Base-by-base conservation (phyloP, 2,113 vertebrate genomes). In the Smithornis capensis region DNA sequence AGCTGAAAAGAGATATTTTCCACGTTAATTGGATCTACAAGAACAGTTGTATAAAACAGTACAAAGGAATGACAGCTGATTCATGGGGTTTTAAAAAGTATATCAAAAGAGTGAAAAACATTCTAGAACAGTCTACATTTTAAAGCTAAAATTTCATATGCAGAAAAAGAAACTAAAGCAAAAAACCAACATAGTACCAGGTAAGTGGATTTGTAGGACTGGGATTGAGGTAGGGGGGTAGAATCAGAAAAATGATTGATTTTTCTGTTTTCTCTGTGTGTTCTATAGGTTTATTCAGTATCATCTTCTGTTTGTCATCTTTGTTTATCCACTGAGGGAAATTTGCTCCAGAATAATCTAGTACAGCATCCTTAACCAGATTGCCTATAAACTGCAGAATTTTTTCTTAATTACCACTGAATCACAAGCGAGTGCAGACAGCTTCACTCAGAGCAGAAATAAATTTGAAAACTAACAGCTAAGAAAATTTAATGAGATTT, bases 151-250 rank as follows among this genome's bases (percentile, higher is more conserved):
- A 69, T 47, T 80, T 80, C n/a, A 16, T 6, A 14, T 44, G 22
- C 22, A 44, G 53, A 19, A 35, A 55, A 47, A 86, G 12, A 77
- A 88, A 69, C 2, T 1, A 33, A 64, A 64, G 2, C 7, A 64
- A 80, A 71, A 63, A 0, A 9, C 10, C 69, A n/a, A 22, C 4
- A 67, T 68, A 42, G 25, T 12, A 37, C 5, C 62, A 73, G 19
- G 37, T 4, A 9, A 60, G 14, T 37, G 24, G 31, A 68, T 69
- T 60, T 88, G 24, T 65, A 3, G 27, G 22, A 62, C 1, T 59
- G 22, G 12, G 35, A 19, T 13, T 4, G 19, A 12, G 10, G 2
- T 4, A 8, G 17, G 12, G 47, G 23, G 8, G 15, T 0, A 65
- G 14, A 87, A 53, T 25, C 37, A 73, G 29, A 11, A 56, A 79